Percentiles rank a stretch among this genome's conserved stretches.
Evolutionary conservation across 2,888 invertebrate species (phyloP).

Genomic region (Philereme transversata): DNA sequence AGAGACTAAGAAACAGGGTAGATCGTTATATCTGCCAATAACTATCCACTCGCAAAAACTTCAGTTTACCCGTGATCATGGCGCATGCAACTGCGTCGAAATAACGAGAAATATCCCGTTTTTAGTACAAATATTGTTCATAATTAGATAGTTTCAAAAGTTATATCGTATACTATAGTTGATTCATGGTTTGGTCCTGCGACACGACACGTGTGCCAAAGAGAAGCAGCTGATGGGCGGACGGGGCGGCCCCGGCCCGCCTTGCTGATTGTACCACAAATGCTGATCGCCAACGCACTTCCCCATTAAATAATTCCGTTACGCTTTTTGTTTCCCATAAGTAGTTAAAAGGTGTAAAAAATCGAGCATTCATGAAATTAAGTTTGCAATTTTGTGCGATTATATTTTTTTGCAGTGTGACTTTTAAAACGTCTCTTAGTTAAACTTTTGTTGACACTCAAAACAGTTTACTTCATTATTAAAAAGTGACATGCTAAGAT

Average conservation of each 20-base stretch:
- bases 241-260: constrained; percentile 63
- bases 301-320: constrained; percentile 44
- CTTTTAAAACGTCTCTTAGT: background rate
- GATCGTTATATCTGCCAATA: no score
- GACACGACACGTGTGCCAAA: constrained; percentile 41
- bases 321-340: constrained; percentile 42
- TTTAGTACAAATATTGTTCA: background rate
- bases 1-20: no score
- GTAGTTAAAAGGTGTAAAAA: constrained; percentile 6
- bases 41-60: no score
- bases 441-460: background rate
- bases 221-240: constrained; percentile 59
- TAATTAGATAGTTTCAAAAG: no score
- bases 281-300: constrained; percentile 41
- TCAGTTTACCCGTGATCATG: no score
- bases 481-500: no score
- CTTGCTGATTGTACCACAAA: constrained; percentile 55
- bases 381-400: constrained; percentile 1
- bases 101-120: no score
- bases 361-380: constrained; percentile 3
- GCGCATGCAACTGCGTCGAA: no score
- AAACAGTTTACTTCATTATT: no score
- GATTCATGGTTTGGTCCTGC: no score
- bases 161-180: no score
- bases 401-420: background rate